A percentile compares a stretch with the other conserved stretches of the same genome.
phyloP scores from a whole-genome alignment of 2,113 vertebrate species.

The Galbula dea region DNA sequence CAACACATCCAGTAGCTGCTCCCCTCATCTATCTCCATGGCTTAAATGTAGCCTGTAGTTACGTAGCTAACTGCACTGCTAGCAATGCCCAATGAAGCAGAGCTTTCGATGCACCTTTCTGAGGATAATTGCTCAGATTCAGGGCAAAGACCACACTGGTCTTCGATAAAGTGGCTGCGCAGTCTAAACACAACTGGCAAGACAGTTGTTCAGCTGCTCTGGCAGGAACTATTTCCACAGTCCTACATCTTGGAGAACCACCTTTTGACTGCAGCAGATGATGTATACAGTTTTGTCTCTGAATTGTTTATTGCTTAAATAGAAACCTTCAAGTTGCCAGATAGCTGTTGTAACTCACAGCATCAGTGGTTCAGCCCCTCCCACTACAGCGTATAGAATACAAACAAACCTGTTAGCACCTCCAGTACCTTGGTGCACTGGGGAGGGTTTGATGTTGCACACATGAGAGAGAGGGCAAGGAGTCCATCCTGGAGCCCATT shows the following conservation, averaged over 20 bases:
- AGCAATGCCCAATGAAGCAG: too few species aligned
- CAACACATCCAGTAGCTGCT: not conserved
- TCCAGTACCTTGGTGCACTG: not conserved
- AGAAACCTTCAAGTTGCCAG: not conserved
- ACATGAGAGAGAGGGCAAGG: too few species aligned
- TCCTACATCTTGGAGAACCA: not conserved
- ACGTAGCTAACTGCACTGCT: accelerated
- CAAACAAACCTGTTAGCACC: not conserved
- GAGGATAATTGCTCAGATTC: not conserved
- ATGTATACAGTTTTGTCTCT: accelerated
- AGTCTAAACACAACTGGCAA: not conserved
- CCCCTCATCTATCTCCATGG: not conserved
- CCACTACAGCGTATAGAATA: accelerated
- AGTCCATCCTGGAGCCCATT: not conserved
- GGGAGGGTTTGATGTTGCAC: not conserved
- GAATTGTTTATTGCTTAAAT: not conserved
- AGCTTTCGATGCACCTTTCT: not conserved
- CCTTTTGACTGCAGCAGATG: not conserved
- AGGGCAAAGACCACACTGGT: not conserved
- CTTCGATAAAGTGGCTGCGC: not conserved
- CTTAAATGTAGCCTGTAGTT: not conserved
- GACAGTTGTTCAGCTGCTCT: not conserved
- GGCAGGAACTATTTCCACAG: not conserved
- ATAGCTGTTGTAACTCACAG: not conserved
- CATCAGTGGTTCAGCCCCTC: not conserved